Percentiles rank a stretch among this genome's conserved stretches.
Conservation (phyloP, 2,113 vertebrate species). For the Suricata suricatta region DNA sequence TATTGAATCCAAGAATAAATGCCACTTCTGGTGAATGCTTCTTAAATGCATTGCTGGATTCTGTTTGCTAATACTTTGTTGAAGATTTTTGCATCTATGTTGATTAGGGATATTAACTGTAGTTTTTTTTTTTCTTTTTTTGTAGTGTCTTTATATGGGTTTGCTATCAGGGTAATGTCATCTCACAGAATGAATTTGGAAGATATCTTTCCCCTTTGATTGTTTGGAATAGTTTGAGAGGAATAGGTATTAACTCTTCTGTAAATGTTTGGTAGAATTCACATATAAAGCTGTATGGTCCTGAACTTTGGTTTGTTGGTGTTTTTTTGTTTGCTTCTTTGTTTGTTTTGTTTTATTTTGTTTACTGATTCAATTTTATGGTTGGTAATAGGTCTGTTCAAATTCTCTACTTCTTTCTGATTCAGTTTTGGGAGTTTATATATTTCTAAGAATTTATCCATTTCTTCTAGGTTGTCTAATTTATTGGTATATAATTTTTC, state of each 20-base stretch:
- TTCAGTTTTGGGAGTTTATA: background rate
- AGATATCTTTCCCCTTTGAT: background rate
- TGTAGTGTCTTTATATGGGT: background rate
- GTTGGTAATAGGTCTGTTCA: background rate
- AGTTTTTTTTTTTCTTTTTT: background rate
- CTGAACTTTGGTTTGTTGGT: background rate
- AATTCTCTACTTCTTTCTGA: background rate
- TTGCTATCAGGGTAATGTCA: background rate
- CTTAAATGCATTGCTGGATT: background rate
- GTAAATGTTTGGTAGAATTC: background rate
- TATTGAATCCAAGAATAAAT: background rate
- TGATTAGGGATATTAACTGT: background rate
- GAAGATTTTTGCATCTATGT: background rate
- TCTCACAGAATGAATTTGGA: background rate
- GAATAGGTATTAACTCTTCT: too few relatives aligned
- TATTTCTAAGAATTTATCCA: background rate
- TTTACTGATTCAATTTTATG: background rate
- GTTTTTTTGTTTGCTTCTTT: too few relatives aligned
- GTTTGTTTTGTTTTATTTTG: background rate
- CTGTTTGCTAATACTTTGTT: background rate
- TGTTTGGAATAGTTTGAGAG: too few relatives aligned
- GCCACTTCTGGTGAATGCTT: background rate
- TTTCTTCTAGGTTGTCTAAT: background rate
- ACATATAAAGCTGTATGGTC: background rate
- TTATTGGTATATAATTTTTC: background rate